Evolutionary conservation across 2,113 vertebrate genomes (phyloP), one percentile per base, ranked within the genome.

Genomic region (Sminthopsis crassicaudata): DNA sequence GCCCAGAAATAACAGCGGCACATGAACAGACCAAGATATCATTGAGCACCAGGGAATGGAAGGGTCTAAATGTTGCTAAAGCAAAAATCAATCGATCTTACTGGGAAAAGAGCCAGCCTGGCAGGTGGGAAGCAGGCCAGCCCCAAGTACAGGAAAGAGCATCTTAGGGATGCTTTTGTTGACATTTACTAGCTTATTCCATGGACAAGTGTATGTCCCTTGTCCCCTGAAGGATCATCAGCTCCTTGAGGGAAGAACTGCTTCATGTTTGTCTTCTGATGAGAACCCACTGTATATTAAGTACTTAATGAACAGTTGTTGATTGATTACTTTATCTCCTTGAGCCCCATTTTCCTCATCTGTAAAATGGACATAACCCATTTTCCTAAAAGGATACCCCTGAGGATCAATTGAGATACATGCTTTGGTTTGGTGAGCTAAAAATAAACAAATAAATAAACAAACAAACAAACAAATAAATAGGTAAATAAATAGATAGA

Each of bases 51-150:
- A 67, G 57, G 94, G 27, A 23, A 84, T 88, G 89, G 11, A 91
- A 11, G 46, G 16, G 19, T 26, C 57, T 60, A 10, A 51, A 27
- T 54, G 93, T 67, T 84, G 76, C 46, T 67, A 60, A 92, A 46
- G 46, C 50, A 30, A 27, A 93, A 55, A 42, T 55, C 36, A 67
- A 27, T 90, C 53, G 14, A 91, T 95, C n/a, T 9, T 12, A 0
- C 24, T 95, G 16, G 42, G 84, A 54, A 93, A 95, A 84, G 25
- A 94, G 94, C 51, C 91, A 67, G 48, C 27, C 12, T 94, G 53
- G 14, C 90, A 67, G 51, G 16, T 76, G 36, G 53, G 89, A 91
- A 92, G 25, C 50, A 51, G 7, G 22, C 52, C 53, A 53, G 91
- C 46, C 95, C 51, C 42, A 12, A 92, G 30, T 22, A 53, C 1